Evolutionary conservation across 2,797 vertebrate genomes (phyloP).

Genomic region (Phrynocephalus forsythii): DNA sequence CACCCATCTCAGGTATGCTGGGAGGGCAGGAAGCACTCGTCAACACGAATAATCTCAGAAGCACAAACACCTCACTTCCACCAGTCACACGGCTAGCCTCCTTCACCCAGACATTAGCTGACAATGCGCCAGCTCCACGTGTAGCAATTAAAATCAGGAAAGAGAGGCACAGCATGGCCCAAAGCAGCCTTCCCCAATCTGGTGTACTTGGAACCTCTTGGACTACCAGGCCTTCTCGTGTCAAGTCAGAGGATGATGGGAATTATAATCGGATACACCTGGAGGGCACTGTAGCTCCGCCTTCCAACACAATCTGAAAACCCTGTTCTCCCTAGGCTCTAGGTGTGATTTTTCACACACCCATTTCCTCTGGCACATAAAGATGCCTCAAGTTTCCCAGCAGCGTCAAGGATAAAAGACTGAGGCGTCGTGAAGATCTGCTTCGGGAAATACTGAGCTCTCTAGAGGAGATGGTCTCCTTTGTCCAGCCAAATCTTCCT

Average conservation of each 20-base stretch:
- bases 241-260: neutral
- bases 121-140: neutral
- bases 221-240: neutral
- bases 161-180: neutral
- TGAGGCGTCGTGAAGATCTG: neutral
- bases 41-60: neutral
- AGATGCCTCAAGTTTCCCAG: neutral
- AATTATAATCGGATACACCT: neutral
- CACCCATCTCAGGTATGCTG: slow-evolving; percentile 1
- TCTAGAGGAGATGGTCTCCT: neutral
- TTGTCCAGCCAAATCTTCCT: neutral
- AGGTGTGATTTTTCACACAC: neutral
- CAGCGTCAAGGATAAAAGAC: neutral
- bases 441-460: neutral
- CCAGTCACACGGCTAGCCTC: neutral
- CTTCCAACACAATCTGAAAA: neutral
- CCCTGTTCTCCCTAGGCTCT: neutral
- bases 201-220: neutral
- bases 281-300: neutral
- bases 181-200: neutral
- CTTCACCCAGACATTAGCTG: slow-evolving; percentile 17
- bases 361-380: neutral
- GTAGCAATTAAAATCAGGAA: neutral
- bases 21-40: slow-evolving; percentile 13
- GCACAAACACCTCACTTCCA: slow-evolving; percentile 2